Base-by-base conservation (phyloP, 2,888 invertebrate genomes). In the Exephanes ischioxanthus region DNA sequence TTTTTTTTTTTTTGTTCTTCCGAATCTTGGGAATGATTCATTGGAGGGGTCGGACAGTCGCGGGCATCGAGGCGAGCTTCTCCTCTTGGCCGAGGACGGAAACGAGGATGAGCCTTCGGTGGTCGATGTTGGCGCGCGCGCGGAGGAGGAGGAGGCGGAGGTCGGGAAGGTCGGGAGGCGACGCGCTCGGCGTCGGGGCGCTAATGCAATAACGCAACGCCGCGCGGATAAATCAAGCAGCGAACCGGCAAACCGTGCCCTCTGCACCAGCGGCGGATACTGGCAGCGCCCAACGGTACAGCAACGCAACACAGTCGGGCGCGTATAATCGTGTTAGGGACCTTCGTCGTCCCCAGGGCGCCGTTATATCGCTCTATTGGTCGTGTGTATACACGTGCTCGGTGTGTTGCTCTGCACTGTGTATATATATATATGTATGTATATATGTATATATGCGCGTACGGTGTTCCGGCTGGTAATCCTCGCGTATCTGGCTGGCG, bases 181-280 rank as follows among this genome's bases (percentile, higher is more conserved):
- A 85, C 80, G 84, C 66, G 84, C 80, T 77, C 73, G 81, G 80
- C 87, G 88, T 86, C 88, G 90, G 92, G 91, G 91, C 90, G 91
- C 91, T 93, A 93, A 93, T 93, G 93, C 93, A 93, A 93, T 93
- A 93, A 93, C 91, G 90, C 89, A 89, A 89, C 88, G 90, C 92
- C 90, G 87, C 90, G 88, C 90, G 92, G 92, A 93, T 93, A 93
- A 93, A 93, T 93, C 93, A 93, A 93, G 91, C 90, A 87, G 89
- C 86, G 90, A 90, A 89, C 87, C 88, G 84, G 88, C 89, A 88
- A 85, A 87, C 89, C 88, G 58, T 26, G 19, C 83, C 89, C 89
- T 87, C 85, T 80, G 87, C 82, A 81, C 63, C 80, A 80, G 2
- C 58, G 14, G 7, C 58, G 22, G 58, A 58, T 26, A 58, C 58